phyloP scores from a whole-genome alignment of 2,797 vertebrate genomes.

The Euphonia xanthogaster region DNA sequence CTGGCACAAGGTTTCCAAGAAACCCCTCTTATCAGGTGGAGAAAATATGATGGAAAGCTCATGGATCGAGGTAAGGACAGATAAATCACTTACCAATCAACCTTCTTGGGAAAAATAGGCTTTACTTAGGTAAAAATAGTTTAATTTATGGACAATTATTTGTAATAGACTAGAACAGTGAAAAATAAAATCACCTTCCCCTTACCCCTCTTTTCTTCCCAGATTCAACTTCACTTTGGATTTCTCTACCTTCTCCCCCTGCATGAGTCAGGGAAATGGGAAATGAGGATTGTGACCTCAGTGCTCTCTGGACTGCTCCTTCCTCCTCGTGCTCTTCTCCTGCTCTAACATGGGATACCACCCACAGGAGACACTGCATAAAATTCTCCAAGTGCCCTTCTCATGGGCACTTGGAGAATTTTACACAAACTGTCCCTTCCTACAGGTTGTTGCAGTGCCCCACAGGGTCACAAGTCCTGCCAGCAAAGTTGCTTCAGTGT shows the following conservation, averaged over 20 bases:
- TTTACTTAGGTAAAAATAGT: neutral
- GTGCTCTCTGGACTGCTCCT: accelerated
- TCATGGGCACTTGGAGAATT: accelerated
- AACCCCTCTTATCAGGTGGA: neutral
- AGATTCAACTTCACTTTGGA: neutral
- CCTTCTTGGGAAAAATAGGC: neutral
- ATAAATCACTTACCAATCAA: neutral
- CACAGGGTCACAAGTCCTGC: neutral
- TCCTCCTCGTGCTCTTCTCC: neutral
- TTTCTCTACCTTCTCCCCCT: neutral
- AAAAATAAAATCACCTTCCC: neutral
- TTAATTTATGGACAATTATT: neutral
- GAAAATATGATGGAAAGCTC: neutral
- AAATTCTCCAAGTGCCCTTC: neutral
- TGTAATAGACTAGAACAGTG: neutral
- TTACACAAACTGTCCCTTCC: neutral
- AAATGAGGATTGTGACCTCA: neutral
- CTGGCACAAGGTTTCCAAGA: neutral
- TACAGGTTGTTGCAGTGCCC: neutral
- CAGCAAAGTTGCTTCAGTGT: accelerated
- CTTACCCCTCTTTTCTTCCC: neutral
- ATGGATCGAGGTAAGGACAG: accelerated
- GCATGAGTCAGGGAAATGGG: accelerated
- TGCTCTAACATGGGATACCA: accelerated
- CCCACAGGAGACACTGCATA: neutral